Conservation (phyloP, 30 jellyfish, hydroid and myxozoan genomes). For the Hydractinia symbiolongicarpus region DNA sequence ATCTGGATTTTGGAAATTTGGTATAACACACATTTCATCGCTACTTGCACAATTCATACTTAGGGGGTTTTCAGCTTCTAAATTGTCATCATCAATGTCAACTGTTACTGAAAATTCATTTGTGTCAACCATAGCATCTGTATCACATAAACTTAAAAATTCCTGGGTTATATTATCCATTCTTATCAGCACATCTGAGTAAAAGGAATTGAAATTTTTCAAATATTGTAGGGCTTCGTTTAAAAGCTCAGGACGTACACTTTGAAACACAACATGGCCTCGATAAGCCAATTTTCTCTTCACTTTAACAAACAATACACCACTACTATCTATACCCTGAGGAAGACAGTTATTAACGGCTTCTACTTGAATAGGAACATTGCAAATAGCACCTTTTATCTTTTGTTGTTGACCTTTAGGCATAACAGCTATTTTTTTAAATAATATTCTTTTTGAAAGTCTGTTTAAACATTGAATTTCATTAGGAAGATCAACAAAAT, state of each 20-base stretch:
- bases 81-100: constrained; percentile 14
- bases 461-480: neutral
- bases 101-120: constrained; percentile 11
- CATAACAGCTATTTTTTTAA: neutral
- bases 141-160: constrained; percentile 4
- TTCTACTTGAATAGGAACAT: constrained; percentile 5
- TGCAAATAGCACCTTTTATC: constrained; percentile 12
- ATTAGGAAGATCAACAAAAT: neutral
- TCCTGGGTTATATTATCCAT: constrained; percentile 19
- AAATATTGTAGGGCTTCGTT: constrained; percentile 3
- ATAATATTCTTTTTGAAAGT: neutral
- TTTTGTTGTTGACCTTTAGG: neutral
- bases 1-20: constrained; percentile 11
- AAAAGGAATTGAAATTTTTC: neutral
- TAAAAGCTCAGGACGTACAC: constrained; percentile 20
- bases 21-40: constrained; percentile 23
- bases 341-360: neutral
- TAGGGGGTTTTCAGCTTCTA: constrained; percentile 1
- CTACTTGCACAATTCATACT: constrained; percentile 21
- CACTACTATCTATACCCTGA: neutral
- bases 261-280: constrained; percentile 22
- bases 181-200: constrained; percentile 6
- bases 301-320: too few relatives aligned
- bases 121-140: constrained; percentile 14
- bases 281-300: constrained; percentile 13